A percentile compares a stretch with the other conserved stretches of the same genome.
These are phyloP conservation scores for Asteroscopus sphinx DNA, from an alignment of 2,888 invertebrate species.

Conservation along the genomic window DNA sequence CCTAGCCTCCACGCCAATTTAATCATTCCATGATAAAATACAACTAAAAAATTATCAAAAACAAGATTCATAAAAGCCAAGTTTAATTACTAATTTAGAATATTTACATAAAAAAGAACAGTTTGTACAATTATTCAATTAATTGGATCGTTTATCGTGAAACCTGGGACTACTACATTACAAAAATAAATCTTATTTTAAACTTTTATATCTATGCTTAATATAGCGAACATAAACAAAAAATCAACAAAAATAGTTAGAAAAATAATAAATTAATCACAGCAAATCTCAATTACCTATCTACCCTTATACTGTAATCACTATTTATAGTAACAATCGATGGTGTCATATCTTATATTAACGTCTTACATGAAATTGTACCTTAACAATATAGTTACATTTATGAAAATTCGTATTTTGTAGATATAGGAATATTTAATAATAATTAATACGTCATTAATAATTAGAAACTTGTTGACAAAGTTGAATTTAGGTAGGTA, in stretches of 20 bases:
- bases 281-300: slow-evolving; percentile 78
- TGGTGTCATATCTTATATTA: slow-evolving; percentile 72
- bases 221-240: slow-evolving; percentile 56
- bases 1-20: slow-evolving; percentile 10
- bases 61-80: slow-evolving; percentile 45
- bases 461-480: slow-evolving; percentile 39
- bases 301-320: slow-evolving; percentile 64
- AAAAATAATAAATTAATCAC: slow-evolving; percentile 76
- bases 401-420: slow-evolving; percentile 71
- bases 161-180: slow-evolving; percentile 77
- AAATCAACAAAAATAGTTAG: slow-evolving; percentile 55
- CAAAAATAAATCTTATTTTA: slow-evolving; percentile 80
- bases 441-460: slow-evolving; percentile 48
- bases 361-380: slow-evolving; percentile 53
- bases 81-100: slow-evolving; percentile 54
- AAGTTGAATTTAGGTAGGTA: slow-evolving; percentile 38
- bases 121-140: slow-evolving; percentile 59
- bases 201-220: slow-evolving; percentile 56
- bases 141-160: slow-evolving; percentile 74
- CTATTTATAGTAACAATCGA: slow-evolving; percentile 69
- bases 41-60: slow-evolving; percentile 40
- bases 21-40: slow-evolving; percentile 49
- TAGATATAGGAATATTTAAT: slow-evolving; percentile 63
- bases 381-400: slow-evolving; percentile 55
- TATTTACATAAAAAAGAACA: slow-evolving; percentile 66